Evolutionary conservation across 2,113 vertebrate species (phyloP).

Genomic region (Anoplopoma fimbria): DNA sequence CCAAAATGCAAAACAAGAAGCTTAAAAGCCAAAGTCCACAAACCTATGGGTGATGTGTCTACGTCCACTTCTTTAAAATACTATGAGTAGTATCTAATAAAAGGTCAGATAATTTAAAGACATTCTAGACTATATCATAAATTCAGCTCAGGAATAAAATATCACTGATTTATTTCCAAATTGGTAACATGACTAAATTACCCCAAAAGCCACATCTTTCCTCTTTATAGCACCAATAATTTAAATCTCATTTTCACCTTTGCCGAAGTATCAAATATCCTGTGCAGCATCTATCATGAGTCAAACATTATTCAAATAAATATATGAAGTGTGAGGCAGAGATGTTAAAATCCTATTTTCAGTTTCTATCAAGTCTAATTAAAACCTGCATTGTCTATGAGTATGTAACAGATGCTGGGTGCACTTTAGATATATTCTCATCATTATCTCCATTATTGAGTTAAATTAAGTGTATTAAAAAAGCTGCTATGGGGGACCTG

Average conservation of each 20-base stretch:
- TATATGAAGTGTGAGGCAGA: slow-evolving; percentile 2
- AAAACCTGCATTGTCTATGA: neutral
- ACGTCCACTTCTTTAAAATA: neutral
- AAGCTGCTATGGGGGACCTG: neutral
- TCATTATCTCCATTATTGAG: neutral
- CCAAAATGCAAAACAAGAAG: neutral
- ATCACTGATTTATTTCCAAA: neutral
- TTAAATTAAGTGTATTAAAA: neutral
- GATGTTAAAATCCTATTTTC: neutral
- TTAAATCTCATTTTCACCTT: neutral
- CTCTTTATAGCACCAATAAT: neutral
- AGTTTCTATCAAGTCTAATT: neutral
- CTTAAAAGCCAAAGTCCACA: neutral
- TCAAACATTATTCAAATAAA: neutral
- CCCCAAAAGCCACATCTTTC: neutral
- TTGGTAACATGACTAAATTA: neutral
- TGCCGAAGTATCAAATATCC: neutral
- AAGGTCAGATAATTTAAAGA: neutral
- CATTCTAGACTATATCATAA: neutral
- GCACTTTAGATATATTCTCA: neutral
- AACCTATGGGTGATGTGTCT: neutral
- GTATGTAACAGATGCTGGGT: neutral
- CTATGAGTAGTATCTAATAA: neutral
- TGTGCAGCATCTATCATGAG: neutral
- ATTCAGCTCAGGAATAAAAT: neutral